A percentile compares a stretch with the other conserved stretches of the same genome.
These are phyloP conservation scores for Brenthis hecate DNA, from an alignment of 2,888 invertebrate genomes.

Conservation along the genomic window DNA sequence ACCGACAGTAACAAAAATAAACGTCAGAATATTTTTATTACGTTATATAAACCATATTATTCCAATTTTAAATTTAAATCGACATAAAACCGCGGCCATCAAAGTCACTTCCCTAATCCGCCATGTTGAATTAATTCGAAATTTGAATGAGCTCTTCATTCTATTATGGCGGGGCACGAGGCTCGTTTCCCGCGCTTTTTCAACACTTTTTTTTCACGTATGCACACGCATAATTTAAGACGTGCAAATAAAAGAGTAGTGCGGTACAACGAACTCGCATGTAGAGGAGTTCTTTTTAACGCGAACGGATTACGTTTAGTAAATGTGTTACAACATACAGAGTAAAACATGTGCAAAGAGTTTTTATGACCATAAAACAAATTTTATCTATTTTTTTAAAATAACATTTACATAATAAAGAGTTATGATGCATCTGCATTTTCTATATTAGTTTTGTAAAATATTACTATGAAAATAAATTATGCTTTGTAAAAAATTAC, in stretches of 20 bases:
- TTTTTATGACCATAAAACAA: slow-evolving; percentile 21
- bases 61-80: not conserved
- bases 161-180: slow-evolving; percentile 49
- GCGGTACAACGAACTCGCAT: slow-evolving; percentile 33
- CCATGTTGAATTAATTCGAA: slow-evolving; percentile 45
- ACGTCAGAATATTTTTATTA: no score
- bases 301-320: slow-evolving; percentile 1
- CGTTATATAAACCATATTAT: no score
- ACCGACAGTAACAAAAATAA: no score
- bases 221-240: slow-evolving; percentile 44
- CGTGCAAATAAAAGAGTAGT: slow-evolving; percentile 34
- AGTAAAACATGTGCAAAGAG: slow-evolving; percentile 12
- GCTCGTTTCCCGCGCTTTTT: slow-evolving; percentile 53
- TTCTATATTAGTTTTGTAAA: slow-evolving; percentile 11
- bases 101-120: slow-evolving; percentile 22
- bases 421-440: slow-evolving; percentile 8
- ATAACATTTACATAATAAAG: slow-evolving; percentile 14
- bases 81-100: not conserved
- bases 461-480: not conserved
- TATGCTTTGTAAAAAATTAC: not conserved
- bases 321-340: slow-evolving; percentile 21
- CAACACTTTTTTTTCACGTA: slow-evolving; percentile 35
- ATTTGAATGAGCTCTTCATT: slow-evolving; percentile 50
- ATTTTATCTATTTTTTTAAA: slow-evolving; percentile 9
- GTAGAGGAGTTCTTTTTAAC: slow-evolving; percentile 26